Conservation (phyloP, 2,888 invertebrate species). For the Lycophotia porphyrea region DNA sequence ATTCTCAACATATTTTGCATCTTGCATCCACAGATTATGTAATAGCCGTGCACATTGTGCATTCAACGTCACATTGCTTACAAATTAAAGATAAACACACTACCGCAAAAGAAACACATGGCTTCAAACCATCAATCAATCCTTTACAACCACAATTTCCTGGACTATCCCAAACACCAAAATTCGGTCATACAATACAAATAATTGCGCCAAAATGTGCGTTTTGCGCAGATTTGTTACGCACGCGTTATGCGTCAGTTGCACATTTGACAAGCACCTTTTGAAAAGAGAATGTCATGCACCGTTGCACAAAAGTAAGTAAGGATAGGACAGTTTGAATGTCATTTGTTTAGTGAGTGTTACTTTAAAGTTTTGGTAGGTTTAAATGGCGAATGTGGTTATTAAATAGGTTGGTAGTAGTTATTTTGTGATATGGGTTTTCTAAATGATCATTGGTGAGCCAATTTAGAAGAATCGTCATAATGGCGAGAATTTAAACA, state of each 20-base stretch:
- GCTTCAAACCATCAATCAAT: constrained; percentile 58
- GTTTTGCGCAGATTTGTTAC: constrained; percentile 65
- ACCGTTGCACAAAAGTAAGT: constrained; percentile 74
- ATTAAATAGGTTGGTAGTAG: background rate
- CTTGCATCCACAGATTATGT: constrained; percentile 10
- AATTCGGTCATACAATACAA: constrained; percentile 46
- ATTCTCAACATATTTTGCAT: constrained; percentile 14
- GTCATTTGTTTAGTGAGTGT: constrained; percentile 44
- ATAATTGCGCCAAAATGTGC: constrained; percentile 72
- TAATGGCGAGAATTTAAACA: background rate
- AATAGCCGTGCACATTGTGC: constrained; percentile 14
- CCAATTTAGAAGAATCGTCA: background rate
- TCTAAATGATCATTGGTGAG: background rate
- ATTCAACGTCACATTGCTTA: constrained; percentile 35
- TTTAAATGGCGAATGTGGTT: constrained; percentile 59
- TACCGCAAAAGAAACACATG: constrained; percentile 42
- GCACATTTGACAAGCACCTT: constrained; percentile 72
- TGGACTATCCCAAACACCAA: constrained; percentile 46
- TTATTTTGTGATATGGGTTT: background rate
- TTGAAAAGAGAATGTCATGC: constrained; percentile 68
- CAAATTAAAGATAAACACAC: constrained; percentile 37
- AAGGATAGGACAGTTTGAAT: constrained; percentile 41
- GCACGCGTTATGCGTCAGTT: constrained; percentile 71
- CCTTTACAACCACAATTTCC: constrained; percentile 58
- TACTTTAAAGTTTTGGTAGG: constrained; percentile 40